Percentiles rank a stretch among this genome's conserved stretches.
Evolutionary conservation across 2,113 vertebrate species (phyloP).

Genomic region (Ptilorrhoa leucosticta): DNA sequence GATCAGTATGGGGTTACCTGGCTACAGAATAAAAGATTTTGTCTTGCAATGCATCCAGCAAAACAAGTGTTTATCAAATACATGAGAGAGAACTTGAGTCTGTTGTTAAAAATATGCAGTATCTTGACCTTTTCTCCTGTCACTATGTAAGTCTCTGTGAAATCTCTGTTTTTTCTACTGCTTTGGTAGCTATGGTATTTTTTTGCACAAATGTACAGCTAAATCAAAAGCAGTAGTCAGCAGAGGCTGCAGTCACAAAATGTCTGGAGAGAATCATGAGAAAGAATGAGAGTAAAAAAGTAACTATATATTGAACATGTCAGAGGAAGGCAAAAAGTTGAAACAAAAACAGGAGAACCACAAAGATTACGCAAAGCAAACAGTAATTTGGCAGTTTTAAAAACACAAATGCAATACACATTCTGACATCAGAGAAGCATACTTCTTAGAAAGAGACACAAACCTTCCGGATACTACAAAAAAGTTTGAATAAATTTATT

Average conservation of each 20-base stretch:
- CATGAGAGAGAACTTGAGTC: background rate
- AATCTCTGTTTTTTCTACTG: background rate
- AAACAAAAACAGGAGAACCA: background rate
- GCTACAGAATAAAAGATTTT: background rate
- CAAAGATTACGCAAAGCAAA: background rate
- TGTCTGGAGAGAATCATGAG: background rate
- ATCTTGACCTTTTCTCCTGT: conserved; percentile 14
- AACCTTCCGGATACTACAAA: background rate
- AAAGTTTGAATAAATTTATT: background rate
- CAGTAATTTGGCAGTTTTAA: background rate
- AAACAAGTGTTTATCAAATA: background rate
- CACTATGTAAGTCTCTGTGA: background rate
- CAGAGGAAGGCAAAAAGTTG: background rate
- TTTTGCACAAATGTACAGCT: background rate
- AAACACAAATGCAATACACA: background rate
- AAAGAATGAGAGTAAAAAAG: background rate
- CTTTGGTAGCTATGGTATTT: background rate
- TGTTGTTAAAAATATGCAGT: background rate
- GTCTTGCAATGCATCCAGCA: background rate
- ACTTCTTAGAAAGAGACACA: background rate
- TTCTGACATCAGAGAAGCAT: background rate
- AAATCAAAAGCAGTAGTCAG: background rate
- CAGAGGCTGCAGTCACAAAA: background rate
- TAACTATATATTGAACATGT: background rate
- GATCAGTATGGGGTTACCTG: background rate